Evolutionary conservation across 2,797 vertebrate genomes (phyloP).

Genomic region (Mastacembelus armatus): DNA sequence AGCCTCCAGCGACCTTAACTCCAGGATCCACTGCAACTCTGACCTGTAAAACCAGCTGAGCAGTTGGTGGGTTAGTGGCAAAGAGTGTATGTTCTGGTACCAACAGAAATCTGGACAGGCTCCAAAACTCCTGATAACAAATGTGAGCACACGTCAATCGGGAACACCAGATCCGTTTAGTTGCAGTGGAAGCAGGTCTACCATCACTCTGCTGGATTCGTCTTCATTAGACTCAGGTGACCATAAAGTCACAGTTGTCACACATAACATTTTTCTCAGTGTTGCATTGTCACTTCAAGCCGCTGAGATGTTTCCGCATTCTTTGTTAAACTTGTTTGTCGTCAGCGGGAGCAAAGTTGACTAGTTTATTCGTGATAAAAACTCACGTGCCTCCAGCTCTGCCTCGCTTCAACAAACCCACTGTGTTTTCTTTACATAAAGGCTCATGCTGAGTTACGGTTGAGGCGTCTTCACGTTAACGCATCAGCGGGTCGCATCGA

Average conservation of each 20-base stretch:
- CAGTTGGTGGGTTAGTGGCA: neutral
- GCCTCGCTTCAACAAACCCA: neutral
- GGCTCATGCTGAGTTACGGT: too few species aligned
- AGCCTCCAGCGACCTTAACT: neutral
- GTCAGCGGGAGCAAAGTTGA: conserved; percentile 7
- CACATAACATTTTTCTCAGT: too few species aligned
- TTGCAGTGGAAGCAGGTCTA: too few species aligned
- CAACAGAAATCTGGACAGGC: conserved; percentile 23
- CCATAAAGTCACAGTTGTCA: too few species aligned
- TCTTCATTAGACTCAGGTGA: too few species aligned
- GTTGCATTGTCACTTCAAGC: neutral
- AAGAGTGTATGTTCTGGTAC: conserved; percentile 30
- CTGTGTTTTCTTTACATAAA: neutral
- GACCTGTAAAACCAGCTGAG: conserved; percentile 7
- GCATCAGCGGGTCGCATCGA: neutral
- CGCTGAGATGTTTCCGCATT: conserved; percentile 28
- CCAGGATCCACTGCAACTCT: conserved; percentile 18
- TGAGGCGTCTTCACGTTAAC: neutral
- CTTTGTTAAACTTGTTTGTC: conserved; percentile 8
- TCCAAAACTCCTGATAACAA: conserved; percentile 38
- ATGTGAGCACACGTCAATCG: conserved; percentile 13
- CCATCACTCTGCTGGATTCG: too few species aligned
- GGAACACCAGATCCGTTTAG: conserved; percentile 47
- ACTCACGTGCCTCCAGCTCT: neutral
- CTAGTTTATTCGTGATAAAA: neutral